Conservation (phyloP, 2,113 vertebrate genomes). For the Saguinus imperator region DNA sequence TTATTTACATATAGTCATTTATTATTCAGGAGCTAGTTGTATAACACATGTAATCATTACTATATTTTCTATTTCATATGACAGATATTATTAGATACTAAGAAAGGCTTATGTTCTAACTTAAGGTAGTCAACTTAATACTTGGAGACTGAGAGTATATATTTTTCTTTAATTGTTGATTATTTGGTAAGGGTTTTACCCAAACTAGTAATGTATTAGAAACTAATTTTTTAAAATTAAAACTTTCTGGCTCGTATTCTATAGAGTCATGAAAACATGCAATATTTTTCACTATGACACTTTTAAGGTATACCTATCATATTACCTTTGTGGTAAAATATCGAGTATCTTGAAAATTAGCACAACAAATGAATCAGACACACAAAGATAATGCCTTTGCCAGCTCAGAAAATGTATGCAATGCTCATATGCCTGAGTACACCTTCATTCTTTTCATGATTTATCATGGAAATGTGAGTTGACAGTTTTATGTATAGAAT, state of each 20-base stretch:
- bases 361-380: constrained; percentile 55
- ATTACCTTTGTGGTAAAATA: constrained; percentile 33
- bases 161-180: background rate
- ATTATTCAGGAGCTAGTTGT: background rate
- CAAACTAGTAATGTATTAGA: background rate
- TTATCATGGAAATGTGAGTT: constrained; percentile 71
- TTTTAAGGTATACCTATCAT: constrained; percentile 14
- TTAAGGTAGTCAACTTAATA: background rate
- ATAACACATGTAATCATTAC: background rate
- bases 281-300: background rate
- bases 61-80: background rate
- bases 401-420: constrained; percentile 62
- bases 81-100: background rate
- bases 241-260: background rate
- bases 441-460: constrained; percentile 54
- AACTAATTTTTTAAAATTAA: background rate
- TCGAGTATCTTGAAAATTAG: constrained; percentile 39
- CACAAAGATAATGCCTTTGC: constrained; percentile 53
- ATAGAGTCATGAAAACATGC: background rate
- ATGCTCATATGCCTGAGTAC: background rate
- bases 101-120: background rate
- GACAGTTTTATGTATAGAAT: constrained; percentile 74
- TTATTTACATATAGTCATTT: background rate
- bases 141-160: background rate
- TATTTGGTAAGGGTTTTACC: background rate